phyloP scores from a whole-genome alignment of 2,113 vertebrate species.

The Osmerus eperlanus region DNA sequence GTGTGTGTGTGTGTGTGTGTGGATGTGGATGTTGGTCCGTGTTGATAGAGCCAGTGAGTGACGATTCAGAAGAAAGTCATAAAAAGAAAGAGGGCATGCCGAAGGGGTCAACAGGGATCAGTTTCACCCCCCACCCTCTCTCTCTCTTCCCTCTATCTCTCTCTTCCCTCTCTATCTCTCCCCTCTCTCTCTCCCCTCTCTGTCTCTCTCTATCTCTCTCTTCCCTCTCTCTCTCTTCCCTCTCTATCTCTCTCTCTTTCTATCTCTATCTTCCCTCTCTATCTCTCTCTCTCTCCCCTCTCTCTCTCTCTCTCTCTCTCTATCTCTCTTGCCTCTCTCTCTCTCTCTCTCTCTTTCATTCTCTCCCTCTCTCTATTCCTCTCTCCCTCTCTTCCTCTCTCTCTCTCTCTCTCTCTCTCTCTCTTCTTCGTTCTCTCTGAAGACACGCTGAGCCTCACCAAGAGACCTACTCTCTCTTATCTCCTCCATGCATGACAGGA shows the following conservation, averaged over 20 bases:
- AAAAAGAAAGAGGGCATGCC: conserved; percentile 71
- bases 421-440: conserved; percentile 23
- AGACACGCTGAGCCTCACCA: no score
- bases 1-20: neutral
- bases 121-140: neutral
- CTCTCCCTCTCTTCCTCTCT: conserved; percentile 12
- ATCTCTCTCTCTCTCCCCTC: neutral
- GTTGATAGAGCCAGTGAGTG: conserved; percentile 67
- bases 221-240: conserved; percentile 13
- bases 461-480: conserved; percentile 26
- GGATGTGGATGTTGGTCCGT: conserved; percentile 39
- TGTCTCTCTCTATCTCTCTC: conserved; percentile 47
- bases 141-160: neutral
- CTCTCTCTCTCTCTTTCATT: conserved; percentile 20
- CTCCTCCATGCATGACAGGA: neutral
- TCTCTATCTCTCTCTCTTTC: neutral
- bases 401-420: conserved; percentile 4
- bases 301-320: neutral
- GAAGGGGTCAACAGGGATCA: conserved; percentile 65
- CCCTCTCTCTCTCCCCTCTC: neutral
- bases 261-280: neutral
- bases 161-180: neutral
- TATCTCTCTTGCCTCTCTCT: conserved; percentile 7
- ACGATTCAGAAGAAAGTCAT: conserved; percentile 70
- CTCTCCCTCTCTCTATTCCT: neutral